A percentile compares a stretch with the other conserved stretches of the same genome.
Conservation (phyloP, 2,888 invertebrate species). For the Drosophila aldrichi region DNA sequence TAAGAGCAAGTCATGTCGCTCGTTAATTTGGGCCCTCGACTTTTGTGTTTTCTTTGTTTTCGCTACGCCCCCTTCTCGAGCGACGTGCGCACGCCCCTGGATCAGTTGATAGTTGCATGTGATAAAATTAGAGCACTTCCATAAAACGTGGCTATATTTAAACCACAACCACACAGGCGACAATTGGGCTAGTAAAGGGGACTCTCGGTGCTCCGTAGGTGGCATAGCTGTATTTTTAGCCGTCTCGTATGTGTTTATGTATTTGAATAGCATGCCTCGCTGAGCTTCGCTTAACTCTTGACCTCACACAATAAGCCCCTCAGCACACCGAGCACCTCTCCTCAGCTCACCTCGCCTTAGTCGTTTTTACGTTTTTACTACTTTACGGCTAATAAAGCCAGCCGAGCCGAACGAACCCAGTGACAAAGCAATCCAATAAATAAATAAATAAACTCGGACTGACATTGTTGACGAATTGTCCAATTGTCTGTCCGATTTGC, state of each 20-base stretch:
- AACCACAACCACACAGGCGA: conserved; percentile 34
- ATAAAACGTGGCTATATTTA: conserved; percentile 52
- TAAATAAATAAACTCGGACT: conserved; percentile 44
- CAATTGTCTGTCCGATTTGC: conserved; percentile 20
- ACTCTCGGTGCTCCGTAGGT: conserved; percentile 32
- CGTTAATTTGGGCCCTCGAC: conserved; percentile 25
- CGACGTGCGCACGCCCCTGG: conserved; percentile 46
- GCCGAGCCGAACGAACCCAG: conserved; percentile 22
- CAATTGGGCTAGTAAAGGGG: conserved; percentile 63
- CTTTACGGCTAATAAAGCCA: conserved; percentile 74
- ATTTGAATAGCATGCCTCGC: conserved; percentile 63
- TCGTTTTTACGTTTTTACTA: conserved; percentile 63
- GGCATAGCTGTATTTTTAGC: conserved; percentile 31
- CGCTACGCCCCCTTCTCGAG: conserved; percentile 34
- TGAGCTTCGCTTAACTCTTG: conserved; percentile 71
- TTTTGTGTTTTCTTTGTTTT: conserved; percentile 7
- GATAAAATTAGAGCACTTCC: conserved; percentile 73
- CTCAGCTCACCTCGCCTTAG: conserved; percentile 23
- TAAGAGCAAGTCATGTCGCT: conserved; percentile 40
- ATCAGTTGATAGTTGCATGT: conserved; percentile 71
- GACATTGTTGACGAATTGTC: conserved; percentile 61
- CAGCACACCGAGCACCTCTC: conserved; percentile 20
- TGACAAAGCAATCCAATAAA: conserved; percentile 57
- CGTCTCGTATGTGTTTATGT: neutral
- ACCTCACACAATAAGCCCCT: conserved; percentile 63